phyloP scores from a whole-genome alignment of 2,797 vertebrate species.

The Ceryle rudis region DNA sequence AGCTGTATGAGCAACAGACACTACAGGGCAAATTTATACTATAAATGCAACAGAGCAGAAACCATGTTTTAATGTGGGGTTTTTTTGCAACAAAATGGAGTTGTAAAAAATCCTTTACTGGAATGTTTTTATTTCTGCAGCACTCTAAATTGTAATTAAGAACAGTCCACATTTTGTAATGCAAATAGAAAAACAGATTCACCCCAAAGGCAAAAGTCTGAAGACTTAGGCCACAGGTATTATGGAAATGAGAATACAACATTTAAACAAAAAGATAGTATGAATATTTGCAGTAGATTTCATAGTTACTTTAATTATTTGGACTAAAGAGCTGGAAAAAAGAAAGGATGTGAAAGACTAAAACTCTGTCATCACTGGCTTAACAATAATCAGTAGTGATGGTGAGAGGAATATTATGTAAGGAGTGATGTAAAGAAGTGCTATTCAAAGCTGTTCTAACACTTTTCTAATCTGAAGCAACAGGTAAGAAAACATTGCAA shows the following conservation, averaged over 20 bases:
- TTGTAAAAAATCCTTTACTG: not conserved
- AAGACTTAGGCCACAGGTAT: not conserved
- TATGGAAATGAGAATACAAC: not conserved
- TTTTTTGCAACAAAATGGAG: not conserved
- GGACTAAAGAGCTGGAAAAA: not conserved
- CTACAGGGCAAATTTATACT: not conserved
- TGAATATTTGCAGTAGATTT: not conserved
- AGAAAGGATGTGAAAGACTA: not conserved
- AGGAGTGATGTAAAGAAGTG: not conserved
- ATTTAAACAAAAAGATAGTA: not conserved
- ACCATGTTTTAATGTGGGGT: not conserved
- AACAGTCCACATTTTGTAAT: not conserved
- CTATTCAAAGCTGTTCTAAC: not conserved
- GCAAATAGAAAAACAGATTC: not conserved
- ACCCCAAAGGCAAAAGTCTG: not conserved
- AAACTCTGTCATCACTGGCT: not conserved
- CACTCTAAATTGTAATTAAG: not conserved
- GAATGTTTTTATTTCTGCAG: not conserved
- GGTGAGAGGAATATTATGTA: not conserved
- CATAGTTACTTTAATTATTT: not conserved
- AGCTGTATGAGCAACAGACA: not conserved
- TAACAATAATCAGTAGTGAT: not conserved
- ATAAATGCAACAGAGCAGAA: not conserved
- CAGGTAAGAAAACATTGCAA: not conserved
- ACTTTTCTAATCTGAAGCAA: not conserved